These are phyloP conservation scores for Drosophila prostipennis DNA, from an alignment of 2,888 invertebrate genomes.

Conservation along the genomic window DNA sequence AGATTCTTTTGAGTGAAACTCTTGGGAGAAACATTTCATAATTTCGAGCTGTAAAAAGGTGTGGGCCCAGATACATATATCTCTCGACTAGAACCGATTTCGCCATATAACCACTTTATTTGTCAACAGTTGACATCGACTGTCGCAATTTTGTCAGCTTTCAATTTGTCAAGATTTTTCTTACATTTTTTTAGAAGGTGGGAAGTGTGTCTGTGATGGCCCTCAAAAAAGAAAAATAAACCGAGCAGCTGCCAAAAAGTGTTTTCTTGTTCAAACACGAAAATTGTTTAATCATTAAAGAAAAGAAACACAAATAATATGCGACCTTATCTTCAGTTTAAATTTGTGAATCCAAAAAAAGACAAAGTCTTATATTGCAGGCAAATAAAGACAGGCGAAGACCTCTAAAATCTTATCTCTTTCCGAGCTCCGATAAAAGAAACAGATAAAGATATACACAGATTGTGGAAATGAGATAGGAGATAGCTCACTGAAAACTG, in stretches of 20 bases:
- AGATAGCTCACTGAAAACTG: constrained; percentile 58
- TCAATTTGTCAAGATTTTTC: constrained; percentile 65
- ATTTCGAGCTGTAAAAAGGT: constrained; percentile 48
- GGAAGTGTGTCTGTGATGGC: constrained; percentile 35
- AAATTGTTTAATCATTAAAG: constrained; percentile 29
- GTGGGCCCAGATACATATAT: constrained; percentile 29
- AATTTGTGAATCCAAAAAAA: constrained; percentile 9
- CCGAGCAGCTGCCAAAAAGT: constrained; percentile 25
- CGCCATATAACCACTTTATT: constrained; percentile 63
- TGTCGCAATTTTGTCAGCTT: constrained; percentile 70
- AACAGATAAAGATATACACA: background rate
- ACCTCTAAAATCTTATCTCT: constrained; percentile 30
- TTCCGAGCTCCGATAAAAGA: background rate
- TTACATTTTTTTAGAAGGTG: constrained; percentile 7
- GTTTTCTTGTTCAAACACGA: constrained; percentile 17
- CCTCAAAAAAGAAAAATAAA: constrained; percentile 16
- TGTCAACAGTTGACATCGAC: constrained; percentile 66
- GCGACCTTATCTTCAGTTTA: constrained; percentile 24
- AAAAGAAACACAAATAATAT: constrained; percentile 19
- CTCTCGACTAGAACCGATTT: constrained; percentile 50
- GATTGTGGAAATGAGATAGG: constrained; percentile 1
- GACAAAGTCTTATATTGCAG: background rate
- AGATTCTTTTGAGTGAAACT: constrained; percentile 66
- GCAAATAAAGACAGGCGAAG: constrained; percentile 28
- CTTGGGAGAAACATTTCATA: constrained; percentile 63